Conservation (phyloP, 2,113 vertebrate species). For the Amphilophus citrinellus region DNA sequence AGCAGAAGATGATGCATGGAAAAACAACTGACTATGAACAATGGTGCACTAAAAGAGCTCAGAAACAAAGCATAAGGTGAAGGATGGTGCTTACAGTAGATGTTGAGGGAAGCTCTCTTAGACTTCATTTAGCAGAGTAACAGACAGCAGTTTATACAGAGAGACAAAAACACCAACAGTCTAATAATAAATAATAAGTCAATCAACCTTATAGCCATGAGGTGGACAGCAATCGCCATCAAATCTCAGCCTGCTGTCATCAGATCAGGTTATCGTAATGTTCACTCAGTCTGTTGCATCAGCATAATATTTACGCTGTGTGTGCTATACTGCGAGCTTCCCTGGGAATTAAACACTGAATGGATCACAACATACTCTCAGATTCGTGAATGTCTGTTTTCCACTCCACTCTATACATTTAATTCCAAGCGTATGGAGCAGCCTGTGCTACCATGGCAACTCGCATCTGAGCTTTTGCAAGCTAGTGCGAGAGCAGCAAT, state of each 20-base stretch:
- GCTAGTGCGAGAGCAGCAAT: slow-evolving; percentile 51
- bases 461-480: slow-evolving; percentile 46
- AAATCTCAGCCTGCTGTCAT: slow-evolving; percentile 12
- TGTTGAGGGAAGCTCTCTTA: slow-evolving; percentile 11
- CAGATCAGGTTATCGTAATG: slow-evolving; percentile 20
- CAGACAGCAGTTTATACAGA: slow-evolving; percentile 42
- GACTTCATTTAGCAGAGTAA: slow-evolving; percentile 21
- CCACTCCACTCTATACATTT: slow-evolving; percentile 57
- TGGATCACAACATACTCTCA: slow-evolving; percentile 12
- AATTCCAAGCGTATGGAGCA: slow-evolving; percentile 37
- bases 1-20: slow-evolving; percentile 28
- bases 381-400: slow-evolving; percentile 1
- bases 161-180: slow-evolving; percentile 25
- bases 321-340: neutral
- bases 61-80: slow-evolving; percentile 12
- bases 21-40: slow-evolving; percentile 38
- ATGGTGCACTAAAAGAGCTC: slow-evolving; percentile 8
- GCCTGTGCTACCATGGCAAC: slow-evolving; percentile 78
- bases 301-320: slow-evolving; percentile 8
- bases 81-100: neutral
- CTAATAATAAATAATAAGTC: neutral
- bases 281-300: neutral
- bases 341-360: slow-evolving; percentile 17
- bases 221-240: slow-evolving; percentile 35
- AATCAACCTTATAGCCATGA: slow-evolving; percentile 45